Conservation (phyloP, 2,888 invertebrate genomes). For the Tiliacea citrago region DNA sequence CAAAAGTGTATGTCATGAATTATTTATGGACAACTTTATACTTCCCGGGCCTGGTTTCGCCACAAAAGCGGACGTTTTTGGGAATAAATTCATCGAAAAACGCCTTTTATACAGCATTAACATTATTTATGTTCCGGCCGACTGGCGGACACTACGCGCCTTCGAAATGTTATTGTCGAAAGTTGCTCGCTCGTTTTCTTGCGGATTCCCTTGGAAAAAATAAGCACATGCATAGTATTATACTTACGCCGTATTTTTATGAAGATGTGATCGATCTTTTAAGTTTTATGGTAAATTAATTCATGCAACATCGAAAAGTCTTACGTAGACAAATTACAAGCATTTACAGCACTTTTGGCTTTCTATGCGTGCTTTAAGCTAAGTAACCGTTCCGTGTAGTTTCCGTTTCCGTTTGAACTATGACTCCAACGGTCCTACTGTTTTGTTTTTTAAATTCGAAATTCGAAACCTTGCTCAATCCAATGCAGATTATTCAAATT, state of each 20-base stretch:
- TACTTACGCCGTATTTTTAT: constrained; percentile 46
- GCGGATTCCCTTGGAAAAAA: constrained; percentile 55
- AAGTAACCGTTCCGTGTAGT: no score
- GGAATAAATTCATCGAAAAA: constrained; percentile 87
- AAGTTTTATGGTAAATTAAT: constrained; percentile 32
- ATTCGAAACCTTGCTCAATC: constrained; percentile 9
- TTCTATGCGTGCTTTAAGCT: background rate
- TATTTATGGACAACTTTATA: constrained; percentile 88
- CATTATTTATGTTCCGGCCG: constrained; percentile 84
- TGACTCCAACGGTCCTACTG: background rate
- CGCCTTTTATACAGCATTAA: constrained; percentile 86
- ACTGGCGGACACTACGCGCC: constrained; percentile 64
- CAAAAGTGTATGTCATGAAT: constrained; percentile 79
- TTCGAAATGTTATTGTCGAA: constrained; percentile 69
- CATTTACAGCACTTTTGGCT: constrained; percentile 5
- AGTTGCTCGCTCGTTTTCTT: constrained; percentile 59
- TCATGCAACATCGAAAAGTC: background rate
- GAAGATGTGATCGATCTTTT: constrained; percentile 38
- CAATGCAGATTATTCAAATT: constrained; percentile 51
- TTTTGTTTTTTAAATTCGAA: constrained; percentile 11
- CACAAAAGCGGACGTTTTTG: constrained; percentile 83
- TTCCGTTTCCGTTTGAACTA: background rate
- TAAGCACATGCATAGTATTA: constrained; percentile 62
- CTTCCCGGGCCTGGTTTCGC: constrained; percentile 80
- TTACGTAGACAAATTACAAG: background rate